phyloP scores from a whole-genome alignment of 2,797 vertebrate genomes.

The Acanthurus lineatus region DNA sequence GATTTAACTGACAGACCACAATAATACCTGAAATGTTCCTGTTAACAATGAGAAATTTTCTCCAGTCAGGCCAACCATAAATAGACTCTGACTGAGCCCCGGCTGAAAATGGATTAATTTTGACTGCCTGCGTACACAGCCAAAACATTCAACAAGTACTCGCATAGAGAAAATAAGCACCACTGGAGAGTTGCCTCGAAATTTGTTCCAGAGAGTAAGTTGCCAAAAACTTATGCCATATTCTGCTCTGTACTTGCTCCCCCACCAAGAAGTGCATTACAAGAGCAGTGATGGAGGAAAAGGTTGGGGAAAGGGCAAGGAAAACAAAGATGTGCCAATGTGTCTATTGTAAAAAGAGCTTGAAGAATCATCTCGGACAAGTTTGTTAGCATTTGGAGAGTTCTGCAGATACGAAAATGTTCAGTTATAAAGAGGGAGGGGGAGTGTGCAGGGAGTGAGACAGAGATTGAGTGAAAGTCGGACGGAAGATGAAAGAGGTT shows the following conservation, averaged over 20 bases:
- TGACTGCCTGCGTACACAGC: constrained; percentile 44
- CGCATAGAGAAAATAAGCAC: constrained; percentile 32
- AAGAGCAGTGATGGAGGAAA: constrained; percentile 21
- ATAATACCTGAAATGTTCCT: constrained; percentile 46
- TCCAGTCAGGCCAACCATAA: constrained; percentile 51
- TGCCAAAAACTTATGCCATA: constrained; percentile 37
- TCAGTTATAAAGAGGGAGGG: constrained; percentile 34
- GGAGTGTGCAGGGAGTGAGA: constrained; percentile 8
- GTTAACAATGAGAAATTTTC: constrained; percentile 53
- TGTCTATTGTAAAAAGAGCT: constrained; percentile 8
- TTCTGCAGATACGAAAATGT: constrained; percentile 26
- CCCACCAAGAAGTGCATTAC: neutral
- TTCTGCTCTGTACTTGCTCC: constrained; percentile 21
- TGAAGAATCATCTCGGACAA: constrained; percentile 50
- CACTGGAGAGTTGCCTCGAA: constrained; percentile 45
- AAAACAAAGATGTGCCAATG: constrained; percentile 38
- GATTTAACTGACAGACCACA: constrained; percentile 40
- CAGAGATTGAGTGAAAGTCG: constrained; percentile 49
- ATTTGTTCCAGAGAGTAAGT: constrained; percentile 38
- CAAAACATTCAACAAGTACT: constrained; percentile 60
- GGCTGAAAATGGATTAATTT: constrained; percentile 50
- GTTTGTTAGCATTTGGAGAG: constrained; percentile 24
- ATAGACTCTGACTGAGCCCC: constrained; percentile 48
- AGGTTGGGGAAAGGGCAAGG: neutral
- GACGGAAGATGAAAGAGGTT: constrained; percentile 59